Evolutionary conservation across 2,888 invertebrate genomes (phyloP), one percentile per base, ranked within the genome.

Genomic region (Pristionchus arcanus): DNA sequence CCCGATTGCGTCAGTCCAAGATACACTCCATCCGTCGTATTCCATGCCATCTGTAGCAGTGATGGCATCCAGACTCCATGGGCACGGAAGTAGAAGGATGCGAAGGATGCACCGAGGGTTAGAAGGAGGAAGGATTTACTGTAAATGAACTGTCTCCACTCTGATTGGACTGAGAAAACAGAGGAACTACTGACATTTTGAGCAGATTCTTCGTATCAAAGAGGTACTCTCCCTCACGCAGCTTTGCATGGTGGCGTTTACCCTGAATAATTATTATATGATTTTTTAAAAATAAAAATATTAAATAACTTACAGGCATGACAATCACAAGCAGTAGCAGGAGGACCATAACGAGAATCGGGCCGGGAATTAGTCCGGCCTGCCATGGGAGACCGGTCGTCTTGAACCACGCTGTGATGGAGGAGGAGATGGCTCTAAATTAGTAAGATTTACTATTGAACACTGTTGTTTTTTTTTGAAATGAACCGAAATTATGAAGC

Each of bases 351-450:
- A 84, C 84, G 3, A 84, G 84, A 21, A 84, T 59, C 31, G 84
- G 84, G n/a, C 84, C 84, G 55, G 84, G 84, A 84, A 84, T 84
- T 15, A 84, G 84, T 4, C 84, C 84, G 28, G 84, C 53, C 59
- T 84, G 84, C 84, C 84, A 84, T 1, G 84, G 84, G 28, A 84
- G 84, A 31, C 55, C 59, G 49, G 55, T 84, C 16, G 55, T 31
- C 53, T 31, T 42, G 84, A 84, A 84, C 84, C 84, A 84, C 4
- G 84, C 28, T 0, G 84, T 84, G 59, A 84, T 84, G 19, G 84
- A 84, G 34, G 53, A 55, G 2, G 84, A 84, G 16, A 84, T 55
- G 13, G 31, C 84, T 25, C 84, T 84, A 31, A 77, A 77, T n/a
- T n/a, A 21, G 49, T 1, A 42, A 77, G 37, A 15, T n/a, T n/a